These are phyloP conservation scores for Pseudomugil tenellus DNA, from an alignment of 2,797 vertebrate species.

Conservation along the genomic window DNA sequence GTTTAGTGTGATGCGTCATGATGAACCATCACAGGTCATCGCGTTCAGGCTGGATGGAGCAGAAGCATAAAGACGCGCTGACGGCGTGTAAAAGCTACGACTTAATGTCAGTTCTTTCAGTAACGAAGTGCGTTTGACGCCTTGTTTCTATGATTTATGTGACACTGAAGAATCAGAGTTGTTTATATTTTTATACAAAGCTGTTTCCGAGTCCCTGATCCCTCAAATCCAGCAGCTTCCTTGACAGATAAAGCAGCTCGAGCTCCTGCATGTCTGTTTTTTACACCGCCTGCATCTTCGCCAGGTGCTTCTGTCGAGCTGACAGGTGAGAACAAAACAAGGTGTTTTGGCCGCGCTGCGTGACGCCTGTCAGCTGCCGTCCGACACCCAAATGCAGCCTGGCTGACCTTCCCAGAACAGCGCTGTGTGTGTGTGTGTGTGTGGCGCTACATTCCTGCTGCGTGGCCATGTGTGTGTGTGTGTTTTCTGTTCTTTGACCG, in stretches of 20 bases:
- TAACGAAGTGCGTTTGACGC: too few species aligned
- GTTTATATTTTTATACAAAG: too few species aligned
- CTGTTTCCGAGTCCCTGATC: too few species aligned
- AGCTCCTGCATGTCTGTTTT: background rate
- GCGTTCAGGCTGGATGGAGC: background rate
- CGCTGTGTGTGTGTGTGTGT: background rate
- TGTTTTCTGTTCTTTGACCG: conserved; percentile 10
- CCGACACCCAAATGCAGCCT: conserved; percentile 24
- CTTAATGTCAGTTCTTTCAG: too few species aligned
- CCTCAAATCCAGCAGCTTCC: background rate
- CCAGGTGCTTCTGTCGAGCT: conserved; percentile 9
- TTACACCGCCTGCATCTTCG: background rate
- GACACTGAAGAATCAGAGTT: background rate
- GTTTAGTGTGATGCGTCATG: too few species aligned
- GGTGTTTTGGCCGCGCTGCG: conserved; percentile 37
- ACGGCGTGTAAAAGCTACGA: background rate
- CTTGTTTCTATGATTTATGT: background rate
- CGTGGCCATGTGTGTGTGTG: conserved; percentile 12
- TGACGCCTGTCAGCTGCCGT: conserved; percentile 51
- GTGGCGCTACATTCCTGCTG: conserved; percentile 5
- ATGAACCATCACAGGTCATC: too few species aligned
- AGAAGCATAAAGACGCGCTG: conserved; percentile 8
- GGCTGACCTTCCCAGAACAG: conserved; percentile 23
- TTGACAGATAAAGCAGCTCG: background rate
- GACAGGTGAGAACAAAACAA: conserved; percentile 31